phyloP scores from a whole-genome alignment of 2,113 vertebrate species.

The Garra rufa region DNA sequence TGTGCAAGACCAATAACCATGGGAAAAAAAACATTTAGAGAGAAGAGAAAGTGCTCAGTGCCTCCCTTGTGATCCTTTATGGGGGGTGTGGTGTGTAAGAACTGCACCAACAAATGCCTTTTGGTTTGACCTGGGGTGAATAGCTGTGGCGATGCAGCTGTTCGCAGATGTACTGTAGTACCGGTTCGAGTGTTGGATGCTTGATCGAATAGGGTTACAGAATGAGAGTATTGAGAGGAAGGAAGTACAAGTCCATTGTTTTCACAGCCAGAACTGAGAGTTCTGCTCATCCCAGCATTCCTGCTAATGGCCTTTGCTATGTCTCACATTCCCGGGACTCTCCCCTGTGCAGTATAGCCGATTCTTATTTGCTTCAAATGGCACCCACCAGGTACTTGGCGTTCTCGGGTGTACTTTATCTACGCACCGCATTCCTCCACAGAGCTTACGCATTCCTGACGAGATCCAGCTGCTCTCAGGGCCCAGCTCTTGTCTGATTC shows the following conservation, averaged over 20 bases:
- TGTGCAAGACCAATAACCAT: not conserved
- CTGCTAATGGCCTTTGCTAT: conserved; percentile 22
- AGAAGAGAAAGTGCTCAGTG: conserved; percentile 4
- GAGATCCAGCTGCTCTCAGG: conserved; percentile 55
- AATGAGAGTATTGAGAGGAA: not conserved
- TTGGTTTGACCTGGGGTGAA: conserved; percentile 34
- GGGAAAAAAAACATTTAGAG: conserved; percentile 9
- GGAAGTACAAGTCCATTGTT: conserved; percentile 20
- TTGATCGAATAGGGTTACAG: conserved; percentile 8
- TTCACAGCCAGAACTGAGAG: not conserved
- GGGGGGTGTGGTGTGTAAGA: not conserved
- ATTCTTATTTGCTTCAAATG: conserved; percentile 19
- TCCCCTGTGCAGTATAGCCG: not conserved
- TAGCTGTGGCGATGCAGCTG: conserved; percentile 48
- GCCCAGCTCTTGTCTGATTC: conserved; percentile 7
- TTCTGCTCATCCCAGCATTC: conserved; percentile 3
- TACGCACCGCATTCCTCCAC: conserved; percentile 50
- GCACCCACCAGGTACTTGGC: conserved; percentile 29
- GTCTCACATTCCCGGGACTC: conserved; percentile 14
- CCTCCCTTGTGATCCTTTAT: conserved; percentile 1
- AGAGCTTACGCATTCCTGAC: conserved; percentile 45
- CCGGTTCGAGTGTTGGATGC: not conserved
- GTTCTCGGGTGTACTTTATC: conserved; percentile 47
- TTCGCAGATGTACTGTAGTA: conserved; percentile 32
- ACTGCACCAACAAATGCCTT: conserved; percentile 7